Conservation (phyloP, 1,140 invertebrate genomes). For the Nasonia vitripennis region DNA sequence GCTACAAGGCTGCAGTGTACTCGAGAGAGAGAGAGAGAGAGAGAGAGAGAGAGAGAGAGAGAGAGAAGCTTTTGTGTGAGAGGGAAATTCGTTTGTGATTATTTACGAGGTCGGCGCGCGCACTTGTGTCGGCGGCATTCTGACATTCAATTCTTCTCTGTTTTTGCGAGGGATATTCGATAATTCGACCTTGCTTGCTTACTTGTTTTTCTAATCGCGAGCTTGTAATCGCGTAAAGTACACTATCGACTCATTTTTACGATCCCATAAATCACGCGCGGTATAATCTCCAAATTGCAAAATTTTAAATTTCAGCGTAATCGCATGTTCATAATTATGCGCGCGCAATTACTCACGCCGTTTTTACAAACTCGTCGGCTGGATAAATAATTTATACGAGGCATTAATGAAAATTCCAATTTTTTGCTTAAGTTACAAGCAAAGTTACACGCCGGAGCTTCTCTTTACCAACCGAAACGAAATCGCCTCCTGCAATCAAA, state of each 20-base stretch:
- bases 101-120: background rate
- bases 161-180: too few species aligned
- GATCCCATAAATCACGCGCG: background rate
- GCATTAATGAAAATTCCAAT: too few species aligned
- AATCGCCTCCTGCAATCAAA: too few species aligned
- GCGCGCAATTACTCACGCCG: background rate
- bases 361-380: too few species aligned
- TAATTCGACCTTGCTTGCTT: too few species aligned
- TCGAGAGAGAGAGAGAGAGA: too few species aligned
- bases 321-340: background rate
- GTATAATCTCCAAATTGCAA: background rate
- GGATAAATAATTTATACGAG: too few species aligned
- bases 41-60: too few species aligned
- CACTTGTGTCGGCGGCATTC: too few species aligned
- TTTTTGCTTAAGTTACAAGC: too few species aligned
- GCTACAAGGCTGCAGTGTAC: background rate
- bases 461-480: too few species aligned
- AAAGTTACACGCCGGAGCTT: too few species aligned
- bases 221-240: background rate
- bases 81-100: background rate
- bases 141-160: background rate
- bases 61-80: background rate
- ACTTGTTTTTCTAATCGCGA: background rate
- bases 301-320: background rate
- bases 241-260: background rate